Evolutionary conservation across 1,140 invertebrate genomes (phyloP).

Genomic region (Drosophila insularis): DNA sequence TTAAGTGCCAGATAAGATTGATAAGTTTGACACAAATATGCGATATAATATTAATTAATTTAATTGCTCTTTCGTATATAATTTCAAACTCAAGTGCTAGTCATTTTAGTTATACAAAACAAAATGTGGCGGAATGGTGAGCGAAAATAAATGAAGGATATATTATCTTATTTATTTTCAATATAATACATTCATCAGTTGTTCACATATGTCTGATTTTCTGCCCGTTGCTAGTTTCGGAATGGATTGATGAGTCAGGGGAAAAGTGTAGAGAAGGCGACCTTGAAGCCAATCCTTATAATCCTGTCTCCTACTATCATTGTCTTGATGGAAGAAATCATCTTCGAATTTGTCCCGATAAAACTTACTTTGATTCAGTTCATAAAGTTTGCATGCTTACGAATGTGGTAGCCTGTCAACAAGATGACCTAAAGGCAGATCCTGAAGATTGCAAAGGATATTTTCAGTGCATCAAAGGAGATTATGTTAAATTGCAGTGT

Average conservation of each 20-base stretch:
- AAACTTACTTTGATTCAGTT: neutral
- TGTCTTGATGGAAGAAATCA: neutral
- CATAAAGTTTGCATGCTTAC: neutral
- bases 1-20: neutral
- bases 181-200: neutral
- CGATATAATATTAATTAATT: neutral
- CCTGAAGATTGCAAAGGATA: neutral
- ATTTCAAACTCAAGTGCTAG: neutral
- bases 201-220: neutral
- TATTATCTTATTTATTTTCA: neutral
- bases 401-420: neutral
- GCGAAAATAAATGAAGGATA: neutral
- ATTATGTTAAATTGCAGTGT: neutral
- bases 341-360: neutral
- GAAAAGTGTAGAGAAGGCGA: neutral
- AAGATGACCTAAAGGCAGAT: neutral
- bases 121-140: neutral
- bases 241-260: neutral
- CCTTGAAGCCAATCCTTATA: neutral
- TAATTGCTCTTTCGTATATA: neutral
- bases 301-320: neutral
- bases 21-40: neutral
- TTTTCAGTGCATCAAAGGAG: neutral
- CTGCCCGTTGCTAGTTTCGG: neutral
- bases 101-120: neutral